Evolutionary conservation across 1,140 invertebrate species (phyloP), one percentile per base, ranked within the genome.

Genomic region (Hestina assimilis): DNA sequence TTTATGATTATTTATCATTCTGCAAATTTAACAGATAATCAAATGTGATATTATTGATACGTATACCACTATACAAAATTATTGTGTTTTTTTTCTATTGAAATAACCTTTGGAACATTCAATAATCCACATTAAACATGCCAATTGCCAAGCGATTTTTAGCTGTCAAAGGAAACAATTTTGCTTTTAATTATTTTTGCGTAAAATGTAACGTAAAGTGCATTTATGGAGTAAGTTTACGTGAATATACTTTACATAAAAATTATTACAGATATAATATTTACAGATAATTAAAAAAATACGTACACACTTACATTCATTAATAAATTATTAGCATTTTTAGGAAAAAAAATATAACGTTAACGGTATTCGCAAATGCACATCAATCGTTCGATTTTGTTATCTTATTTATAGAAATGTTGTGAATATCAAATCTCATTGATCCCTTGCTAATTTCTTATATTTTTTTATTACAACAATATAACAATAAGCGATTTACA

Each of bases 341-440:
- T 28, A 28, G 2, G 6, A 28, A 28, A 28, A 28, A 28, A 5
- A 5, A 28, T 28, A 5, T 5, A 28, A 28, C 24, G 8, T 19
- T 43, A 9, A 8, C 23, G 31, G 40, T 42, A 41, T 42, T 46
- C 28, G 14, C 43, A 59, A 66, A 59, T 31, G 47, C 40, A 28
- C 62, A 26, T 9, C 47, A 41, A 40, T 51, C 52, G 41, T 48
- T 17, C 12, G 4, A 23, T 19, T 12, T 33, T 5, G 6, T 6
- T 3, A 33, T 15, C 15, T 9, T 15, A n/a, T n/a, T n/a, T n/a
- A 28, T 28, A 28, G 8, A 28, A 8, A 9, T 1, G 24, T 28
- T 6, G 8, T 6, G 8, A 28, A 28, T 28, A 28, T 28, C 8
- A 28, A 28, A n/a, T 1, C n/a, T n/a, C n/a, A n/a, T n/a, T n/a